Base-by-base conservation (phyloP, 2,888 invertebrate species). In the Dasypolia templi region DNA sequence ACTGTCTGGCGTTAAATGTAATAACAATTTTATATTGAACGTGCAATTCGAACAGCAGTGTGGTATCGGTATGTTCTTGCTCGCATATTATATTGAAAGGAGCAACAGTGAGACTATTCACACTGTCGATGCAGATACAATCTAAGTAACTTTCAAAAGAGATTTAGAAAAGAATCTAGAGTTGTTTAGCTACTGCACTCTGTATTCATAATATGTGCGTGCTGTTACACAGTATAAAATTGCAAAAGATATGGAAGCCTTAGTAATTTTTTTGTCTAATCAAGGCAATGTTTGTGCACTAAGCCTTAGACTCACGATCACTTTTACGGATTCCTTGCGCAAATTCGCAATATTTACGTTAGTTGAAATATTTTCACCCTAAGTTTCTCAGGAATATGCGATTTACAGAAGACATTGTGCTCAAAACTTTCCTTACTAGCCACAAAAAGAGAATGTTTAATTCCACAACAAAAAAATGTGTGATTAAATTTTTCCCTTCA, bases 11-110 rank as follows among this genome's bases (percentile, higher is more conserved):
- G 59, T 67, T 64, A 65, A 74, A 67, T 70, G 67, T 67, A 70
- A 82, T 78, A 82, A 78, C 53, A 74, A 66, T 78, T 53, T 77
- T 61, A 55, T 69, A 62, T 68, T 53, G 68, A 56, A 77, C 56
- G 51, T 62, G 51, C 55, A 55, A 64, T 49, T 61, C 39, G 44
- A 58, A 49, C 42, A 32, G n/a, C 32, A 58, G 35, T 68, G 32
- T 63, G 26, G 55, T 55, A 72, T 69, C 29, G 29, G 26, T 49
- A 55, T 32, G n/a, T 62, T 79, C 71, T 35, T 29, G 17, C 32
- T 67, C 19, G 58, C 22, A 62, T 51, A 51, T 63, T 44, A 67
- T 71, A 58, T 61, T 71, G 44, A 59, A 70, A 44, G 26, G 0
- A 80, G 51, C 11, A 61, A 56, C 29, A 29, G 22, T 32, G 56